These are phyloP conservation scores for Chrysogorgia sp. DNA, from an alignment of 92 coral and sea anemone species.

Conservation along the genomic window DNA sequence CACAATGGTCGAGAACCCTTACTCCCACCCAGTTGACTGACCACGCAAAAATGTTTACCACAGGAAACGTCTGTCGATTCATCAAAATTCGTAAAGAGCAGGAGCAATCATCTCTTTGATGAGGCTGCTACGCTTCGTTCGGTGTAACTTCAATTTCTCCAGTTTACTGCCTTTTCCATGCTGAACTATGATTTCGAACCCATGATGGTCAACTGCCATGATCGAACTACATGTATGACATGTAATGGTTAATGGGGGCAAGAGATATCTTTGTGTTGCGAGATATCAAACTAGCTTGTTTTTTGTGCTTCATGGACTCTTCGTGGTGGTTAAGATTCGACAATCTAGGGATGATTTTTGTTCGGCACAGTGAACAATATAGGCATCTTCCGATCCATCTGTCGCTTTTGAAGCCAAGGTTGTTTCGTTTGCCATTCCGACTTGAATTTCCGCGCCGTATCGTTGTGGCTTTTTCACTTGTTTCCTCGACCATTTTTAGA, in stretches of 20 bases:
- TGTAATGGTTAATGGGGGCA: no score
- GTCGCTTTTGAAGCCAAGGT: not conserved
- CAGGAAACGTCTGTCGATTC: not conserved
- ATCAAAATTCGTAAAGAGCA: not conserved
- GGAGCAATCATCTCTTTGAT: not conserved
- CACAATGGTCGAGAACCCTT: no score
- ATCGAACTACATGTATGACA: no score
- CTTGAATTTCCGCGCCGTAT: not conserved
- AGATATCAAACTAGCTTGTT: slow-evolving; percentile 11
- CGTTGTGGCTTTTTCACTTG: not conserved
- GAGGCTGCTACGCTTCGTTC: slow-evolving; percentile 23
- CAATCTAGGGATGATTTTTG: not conserved
- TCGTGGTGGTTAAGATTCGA: slow-evolving; percentile 9
- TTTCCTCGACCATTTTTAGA: not conserved
- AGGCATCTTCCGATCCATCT: no score
- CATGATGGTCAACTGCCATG: slow-evolving; percentile 35
- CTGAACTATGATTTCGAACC: slow-evolving; percentile 42
- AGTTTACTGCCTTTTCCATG: slow-evolving; percentile 42
- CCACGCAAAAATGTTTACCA: not conserved
- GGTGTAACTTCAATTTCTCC: slow-evolving; percentile 37
- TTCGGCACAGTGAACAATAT: not conserved
- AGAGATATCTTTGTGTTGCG: no score
- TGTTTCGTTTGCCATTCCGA: not conserved
- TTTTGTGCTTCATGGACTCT: slow-evolving; percentile 37
- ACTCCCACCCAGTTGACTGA: no score